Base-by-base conservation (phyloP, 2,113 vertebrate species). In the Dicerorhinus sumatrensis region DNA sequence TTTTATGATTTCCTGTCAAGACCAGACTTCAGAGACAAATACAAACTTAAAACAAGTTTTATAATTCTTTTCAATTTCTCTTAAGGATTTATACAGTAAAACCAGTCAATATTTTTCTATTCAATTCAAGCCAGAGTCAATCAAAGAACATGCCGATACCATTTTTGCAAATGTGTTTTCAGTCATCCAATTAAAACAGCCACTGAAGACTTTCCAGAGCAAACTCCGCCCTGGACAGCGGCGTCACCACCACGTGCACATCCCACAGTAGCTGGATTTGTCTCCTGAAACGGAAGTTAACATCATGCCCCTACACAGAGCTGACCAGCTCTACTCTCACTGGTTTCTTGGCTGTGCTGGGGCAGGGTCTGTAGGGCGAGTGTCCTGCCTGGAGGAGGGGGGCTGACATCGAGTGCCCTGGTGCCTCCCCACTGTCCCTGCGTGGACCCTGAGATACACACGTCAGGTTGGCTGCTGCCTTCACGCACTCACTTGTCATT, bases 221-320 rank as follows among this genome's bases (percentile, higher is more conserved):
- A 29, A 4, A 20, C 27, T 39, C n/a, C 23, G 1, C 77, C 56
- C 63, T 14, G 8, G 62, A 31, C 3, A 1, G 70, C 6, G 36
- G 51, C 18, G 33, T 5, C 18, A 36, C 51, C 76, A 11, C 54
- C 76, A 31, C 31, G 18, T 51, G 48, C 48, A 51, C 48, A 51
- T 51, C 9, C 7, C n/a, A 62, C 2, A 60, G 36, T 36, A 1
- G n/a, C 23, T 27, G 2, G 48, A 56, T 42, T 0, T 2, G 51
- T 33, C 11, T 29, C 70, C 29, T 23, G 79, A 18, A 76, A 25
- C 31, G 4, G n/a, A 42, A 31, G 82, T 20, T 25, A 33, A 23
- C 21, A 33, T 13, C 12, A 13, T 36, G 9, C 42, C 48, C 65
- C 56, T 3, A 14, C 51, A 14, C 2, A 14, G 27, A 75, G 39